Conservation (phyloP, 2,797 vertebrate species). For the Intellagama lesueurii region DNA sequence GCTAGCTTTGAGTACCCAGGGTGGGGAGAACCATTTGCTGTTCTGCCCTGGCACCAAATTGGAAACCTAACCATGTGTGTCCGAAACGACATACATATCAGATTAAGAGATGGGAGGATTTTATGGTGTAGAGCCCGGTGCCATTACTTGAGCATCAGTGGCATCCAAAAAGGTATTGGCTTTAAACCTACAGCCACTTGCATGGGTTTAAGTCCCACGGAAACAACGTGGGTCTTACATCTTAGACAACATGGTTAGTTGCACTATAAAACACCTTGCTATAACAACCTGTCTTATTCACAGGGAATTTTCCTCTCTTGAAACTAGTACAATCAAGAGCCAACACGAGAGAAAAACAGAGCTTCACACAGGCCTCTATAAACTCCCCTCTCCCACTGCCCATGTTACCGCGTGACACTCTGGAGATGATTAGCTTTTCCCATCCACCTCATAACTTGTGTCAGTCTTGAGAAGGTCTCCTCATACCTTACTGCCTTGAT, state of each 20-base stretch:
- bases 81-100: not conserved
- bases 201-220: not conserved
- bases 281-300: not conserved
- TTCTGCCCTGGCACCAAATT: too few relatives aligned
- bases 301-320: not conserved
- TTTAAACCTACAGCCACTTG: not conserved
- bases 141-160: not conserved
- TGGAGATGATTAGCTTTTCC: not conserved
- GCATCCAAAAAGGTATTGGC: not conserved
- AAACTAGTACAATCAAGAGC: not conserved
- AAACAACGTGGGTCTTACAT: not conserved
- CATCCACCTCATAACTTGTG: accelerated
- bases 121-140: not conserved
- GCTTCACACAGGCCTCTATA: not conserved
- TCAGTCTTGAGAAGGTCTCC: not conserved
- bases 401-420: not conserved
- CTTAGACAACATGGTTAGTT: not conserved
- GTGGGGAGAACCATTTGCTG: too few relatives aligned
- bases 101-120: too few relatives aligned
- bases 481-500: slow-evolving; percentile 79
- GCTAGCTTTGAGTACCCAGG: not conserved
- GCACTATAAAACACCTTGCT: not conserved
- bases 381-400: not conserved
- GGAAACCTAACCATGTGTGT: too few relatives aligned
- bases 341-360: not conserved